A percentile compares a stretch with the other conserved stretches of the same genome.
These are phyloP conservation scores for Cynopterus sphinx DNA, from an alignment of 2,797 vertebrate species.

Conservation along the genomic window DNA sequence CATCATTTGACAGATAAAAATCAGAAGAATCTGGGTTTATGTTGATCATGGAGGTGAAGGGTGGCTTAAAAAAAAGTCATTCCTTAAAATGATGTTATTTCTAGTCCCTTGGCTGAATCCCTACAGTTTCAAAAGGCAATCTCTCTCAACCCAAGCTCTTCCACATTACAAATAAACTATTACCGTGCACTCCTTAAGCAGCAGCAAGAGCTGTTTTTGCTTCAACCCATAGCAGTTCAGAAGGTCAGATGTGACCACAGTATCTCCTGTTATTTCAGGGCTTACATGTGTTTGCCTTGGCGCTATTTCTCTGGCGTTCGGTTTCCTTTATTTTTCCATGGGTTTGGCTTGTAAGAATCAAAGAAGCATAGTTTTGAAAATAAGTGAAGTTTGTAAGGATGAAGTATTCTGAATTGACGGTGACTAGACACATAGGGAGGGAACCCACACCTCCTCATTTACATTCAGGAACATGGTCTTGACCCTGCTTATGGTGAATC, in stretches of 20 bases:
- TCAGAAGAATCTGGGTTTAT: constrained; percentile 43
- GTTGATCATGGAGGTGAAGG: constrained; percentile 14
- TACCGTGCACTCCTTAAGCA: constrained; percentile 51
- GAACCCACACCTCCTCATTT: constrained; percentile 13
- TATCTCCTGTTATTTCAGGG: constrained; percentile 85
- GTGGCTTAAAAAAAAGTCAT: constrained; percentile 26
- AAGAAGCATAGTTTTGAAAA: constrained; percentile 77
- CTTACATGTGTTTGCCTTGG: constrained; percentile 84
- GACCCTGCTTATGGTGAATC: constrained; percentile 27
- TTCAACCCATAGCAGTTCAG: constrained; percentile 80
- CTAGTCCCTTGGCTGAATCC: constrained; percentile 58
- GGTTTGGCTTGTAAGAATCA: constrained; percentile 82
- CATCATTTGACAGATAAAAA: constrained; percentile 46
- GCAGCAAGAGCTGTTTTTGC: constrained; percentile 76
- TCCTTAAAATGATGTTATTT: constrained; percentile 76
- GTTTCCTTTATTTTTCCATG: constrained; percentile 84
- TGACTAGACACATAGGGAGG: constrained; percentile 42
- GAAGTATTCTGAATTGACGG: constrained; percentile 63
- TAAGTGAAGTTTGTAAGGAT: constrained; percentile 78
- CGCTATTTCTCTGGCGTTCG: constrained; percentile 77
- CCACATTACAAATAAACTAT: constrained; percentile 68
- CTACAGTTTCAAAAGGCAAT: constrained; percentile 63
- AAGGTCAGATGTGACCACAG: constrained; percentile 83
- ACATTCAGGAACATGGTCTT: constrained; percentile 28
- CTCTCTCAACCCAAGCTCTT: constrained; percentile 60